Conservation (phyloP, 2,888 invertebrate species). For the Herminia tarsipennalis region DNA sequence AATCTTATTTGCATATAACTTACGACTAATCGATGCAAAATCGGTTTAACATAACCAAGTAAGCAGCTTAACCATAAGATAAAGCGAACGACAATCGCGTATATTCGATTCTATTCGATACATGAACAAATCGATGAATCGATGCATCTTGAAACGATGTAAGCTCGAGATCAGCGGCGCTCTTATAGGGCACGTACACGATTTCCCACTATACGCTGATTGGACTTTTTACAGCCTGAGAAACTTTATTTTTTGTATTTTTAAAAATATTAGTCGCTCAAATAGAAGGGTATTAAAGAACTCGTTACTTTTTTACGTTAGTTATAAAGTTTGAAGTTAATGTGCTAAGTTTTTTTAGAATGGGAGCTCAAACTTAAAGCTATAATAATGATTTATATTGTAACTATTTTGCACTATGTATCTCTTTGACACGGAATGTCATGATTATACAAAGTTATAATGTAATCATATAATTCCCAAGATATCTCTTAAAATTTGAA, state of each 20-base stretch:
- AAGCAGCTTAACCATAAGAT: slow-evolving; percentile 38
- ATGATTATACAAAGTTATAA: too few species aligned
- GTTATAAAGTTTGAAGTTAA: not conserved
- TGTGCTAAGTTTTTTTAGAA: slow-evolving; percentile 1
- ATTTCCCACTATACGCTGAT: slow-evolving; percentile 45
- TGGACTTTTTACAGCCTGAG: slow-evolving; percentile 47
- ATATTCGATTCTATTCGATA: slow-evolving; percentile 19
- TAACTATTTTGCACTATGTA: not conserved
- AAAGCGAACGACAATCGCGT: slow-evolving; percentile 22
- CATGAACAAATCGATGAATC: slow-evolving; percentile 39
- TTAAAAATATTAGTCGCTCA: not conserved
- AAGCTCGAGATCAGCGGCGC: slow-evolving; percentile 46
- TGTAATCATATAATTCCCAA: too few species aligned
- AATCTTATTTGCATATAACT: slow-evolving; percentile 23
- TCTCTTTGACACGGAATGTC: too few species aligned
- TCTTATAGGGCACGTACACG: slow-evolving; percentile 46
- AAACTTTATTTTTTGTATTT: slow-evolving; percentile 26
- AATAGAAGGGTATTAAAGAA: not conserved
- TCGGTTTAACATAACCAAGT: slow-evolving; percentile 39
- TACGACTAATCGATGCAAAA: slow-evolving; percentile 24
- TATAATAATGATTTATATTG: slow-evolving; percentile 4
- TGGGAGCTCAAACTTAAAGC: not conserved
- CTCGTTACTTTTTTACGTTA: not conserved
- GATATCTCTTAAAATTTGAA: too few species aligned
- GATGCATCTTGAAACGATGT: slow-evolving; percentile 43